Base-by-base conservation (phyloP, 1,140 invertebrate genomes). In the Augochlora pura region DNA sequence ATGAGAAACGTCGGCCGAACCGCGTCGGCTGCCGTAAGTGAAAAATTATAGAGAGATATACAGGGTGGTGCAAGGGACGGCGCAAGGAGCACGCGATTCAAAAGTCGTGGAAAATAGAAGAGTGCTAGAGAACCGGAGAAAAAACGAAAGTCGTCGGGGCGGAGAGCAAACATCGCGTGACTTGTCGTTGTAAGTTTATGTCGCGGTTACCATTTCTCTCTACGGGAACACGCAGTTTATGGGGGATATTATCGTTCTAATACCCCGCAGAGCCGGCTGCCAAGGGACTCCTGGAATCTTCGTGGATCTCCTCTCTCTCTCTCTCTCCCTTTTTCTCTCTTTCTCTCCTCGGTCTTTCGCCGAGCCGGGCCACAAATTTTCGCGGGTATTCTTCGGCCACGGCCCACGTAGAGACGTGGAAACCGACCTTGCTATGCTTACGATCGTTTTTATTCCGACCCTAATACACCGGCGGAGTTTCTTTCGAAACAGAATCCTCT, bases 131-230 rank as follows among this genome's bases (percentile, higher is more conserved):
- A 18, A 14, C 10, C 10, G 42, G 21, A 52, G 21, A 6, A 18
- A 52, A 52, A 52, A 52, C 49, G 49, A 52, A 52, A 52, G 18
- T 21, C 21, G 5, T 4, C 49, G 5, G 14, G 49, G 49, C 14
- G n/a, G 42, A 59, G 32, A 54, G 70, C 57, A 65, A 60, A 59
- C 54, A n/a, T 72, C 16, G 52, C 59, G 52, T 42, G 54, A 54
- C 68, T 39, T 52, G 75, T 62, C 64, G 59, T 79, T 74, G 69
- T 81, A 81, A 73, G 69, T 81, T 84, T 73, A 79, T 14, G 49
- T 65, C 71, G 68, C 46, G 57, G 69, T 60, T 72, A 68, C 63
- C 68, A 46, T 72, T 82, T 83, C 75, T 78, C 52, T 78, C 42
- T 32, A 39, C 52, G 42, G 65, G 65, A 49, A 72, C 62, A 72